Base-by-base conservation (phyloP, 2,888 invertebrate genomes). In the Hypomecis punctinalis region DNA sequence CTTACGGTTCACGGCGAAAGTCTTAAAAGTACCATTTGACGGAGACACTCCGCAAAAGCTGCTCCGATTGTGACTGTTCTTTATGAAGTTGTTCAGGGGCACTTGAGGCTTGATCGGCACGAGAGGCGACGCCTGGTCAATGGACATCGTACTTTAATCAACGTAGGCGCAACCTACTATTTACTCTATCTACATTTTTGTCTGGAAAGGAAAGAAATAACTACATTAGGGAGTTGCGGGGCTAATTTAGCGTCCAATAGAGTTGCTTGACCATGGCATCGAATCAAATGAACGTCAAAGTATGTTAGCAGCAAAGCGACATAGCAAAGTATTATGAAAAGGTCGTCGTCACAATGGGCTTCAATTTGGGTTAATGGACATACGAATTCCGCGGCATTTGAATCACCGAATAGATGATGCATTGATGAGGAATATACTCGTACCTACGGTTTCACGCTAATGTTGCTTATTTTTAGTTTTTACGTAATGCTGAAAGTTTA, bases 91-190 rank as follows among this genome's bases (percentile, higher is more conserved):
- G 79, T 93, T 93, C 76, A 93, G 90, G 36, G 65, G 65, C 72
- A 93, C 87, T 83, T 93, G 93, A 55, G 93, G 93, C 77, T 90
- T 93, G 78, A 93, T 93, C 63, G 93, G 93, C 82, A 93, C 93
- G 77, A 93, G 76, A 73, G 93, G 93, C 61, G 93, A 92, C 67
- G 93, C 91, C 85, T 93, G 93, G 79, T 93, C 93, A 85, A 93
- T 88, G 80, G 93, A 93, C 93, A 93, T 93, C 88, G 86, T 93
- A 86, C 80, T 83, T 84, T 81, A 81, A 74, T 81, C 78, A 79
- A 79, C 80, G 83, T 82, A 85, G 85, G 81, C 72, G 75, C 73
- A 76, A 83, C 80, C 83, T 85, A 88, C 81, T 73, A 78, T 76
- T 76, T 81, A 77, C 68, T 79, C 85, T 86, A 90, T 89, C 91